Conservation (phyloP, 2,113 vertebrate species). For the Amia ocellicauda region DNA sequence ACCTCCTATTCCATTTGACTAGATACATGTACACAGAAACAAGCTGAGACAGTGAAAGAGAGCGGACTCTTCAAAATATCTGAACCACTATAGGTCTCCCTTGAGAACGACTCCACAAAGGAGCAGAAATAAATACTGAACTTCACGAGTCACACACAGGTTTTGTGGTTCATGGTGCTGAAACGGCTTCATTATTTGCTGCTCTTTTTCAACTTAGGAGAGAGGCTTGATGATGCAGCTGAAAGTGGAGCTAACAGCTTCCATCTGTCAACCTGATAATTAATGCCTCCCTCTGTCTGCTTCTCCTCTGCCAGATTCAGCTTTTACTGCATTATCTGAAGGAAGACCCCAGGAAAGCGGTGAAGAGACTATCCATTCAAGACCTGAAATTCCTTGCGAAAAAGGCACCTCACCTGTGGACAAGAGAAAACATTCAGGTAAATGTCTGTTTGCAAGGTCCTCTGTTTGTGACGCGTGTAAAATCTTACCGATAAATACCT, state of each 20-base stretch:
- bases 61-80: too few relatives aligned
- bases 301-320: constrained; percentile 69
- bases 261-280: background rate
- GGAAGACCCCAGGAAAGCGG: constrained; percentile 88
- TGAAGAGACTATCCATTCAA: constrained; percentile 88
- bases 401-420: constrained; percentile 96
- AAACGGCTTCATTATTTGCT: too few relatives aligned
- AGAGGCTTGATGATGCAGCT: too few relatives aligned
- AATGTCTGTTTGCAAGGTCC: background rate
- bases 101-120: too few relatives aligned
- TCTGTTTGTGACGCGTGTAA: background rate
- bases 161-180: too few relatives aligned
- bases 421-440: constrained; percentile 90
- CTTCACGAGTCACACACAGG: too few relatives aligned
- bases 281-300: background rate
- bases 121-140: too few relatives aligned
- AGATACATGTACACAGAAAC: too few relatives aligned
- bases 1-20: too few relatives aligned
- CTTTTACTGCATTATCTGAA: constrained; percentile 91
- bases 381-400: constrained; percentile 89
- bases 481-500: background rate
- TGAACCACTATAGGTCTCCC: too few relatives aligned
- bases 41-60: too few relatives aligned
- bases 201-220: too few relatives aligned
- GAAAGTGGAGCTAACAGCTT: background rate